phyloP scores from a whole-genome alignment of 2,888 invertebrate species.

The Stenurella melanura region DNA sequence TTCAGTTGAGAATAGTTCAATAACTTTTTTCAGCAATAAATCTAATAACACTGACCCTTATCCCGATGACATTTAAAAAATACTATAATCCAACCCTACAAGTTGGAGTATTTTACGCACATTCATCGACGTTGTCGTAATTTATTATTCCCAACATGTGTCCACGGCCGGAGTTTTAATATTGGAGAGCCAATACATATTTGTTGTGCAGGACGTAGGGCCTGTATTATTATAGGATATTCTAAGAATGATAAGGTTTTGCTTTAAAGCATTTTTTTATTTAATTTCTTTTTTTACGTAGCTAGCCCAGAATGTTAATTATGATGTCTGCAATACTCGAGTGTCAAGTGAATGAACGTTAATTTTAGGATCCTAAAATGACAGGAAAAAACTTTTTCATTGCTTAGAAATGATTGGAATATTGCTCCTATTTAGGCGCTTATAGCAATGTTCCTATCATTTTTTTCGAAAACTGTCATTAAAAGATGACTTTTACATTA shows the following conservation, averaged over 20 bases:
- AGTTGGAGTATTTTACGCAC: slow-evolving; percentile 27
- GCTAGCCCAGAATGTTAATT: not conserved
- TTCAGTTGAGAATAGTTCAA: no score
- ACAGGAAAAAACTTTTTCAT: no score
- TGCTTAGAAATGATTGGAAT: no score
- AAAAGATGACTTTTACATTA: no score
- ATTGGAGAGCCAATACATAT: slow-evolving; percentile 33
- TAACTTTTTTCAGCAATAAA: no score
- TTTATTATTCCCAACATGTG: slow-evolving; percentile 34
- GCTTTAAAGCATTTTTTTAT: slow-evolving; percentile 9
- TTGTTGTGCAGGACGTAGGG: slow-evolving; percentile 27
- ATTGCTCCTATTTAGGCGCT: no score
- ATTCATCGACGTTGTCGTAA: slow-evolving; percentile 24
- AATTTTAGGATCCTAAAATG: no score
- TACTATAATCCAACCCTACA: not conserved
- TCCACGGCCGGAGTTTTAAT: slow-evolving; percentile 24
- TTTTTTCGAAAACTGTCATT: no score
- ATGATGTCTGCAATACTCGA: not conserved
- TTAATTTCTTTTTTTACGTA: slow-evolving; percentile 9
- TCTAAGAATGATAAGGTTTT: not conserved
- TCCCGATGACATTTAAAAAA: not conserved
- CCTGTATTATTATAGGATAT: slow-evolving; percentile 4
- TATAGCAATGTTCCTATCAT: no score
- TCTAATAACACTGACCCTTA: slow-evolving; percentile 8
- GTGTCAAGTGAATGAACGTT: no score